Base-by-base conservation (phyloP, 2,888 invertebrate species). In the Caenorhabditis sp. region DNA sequence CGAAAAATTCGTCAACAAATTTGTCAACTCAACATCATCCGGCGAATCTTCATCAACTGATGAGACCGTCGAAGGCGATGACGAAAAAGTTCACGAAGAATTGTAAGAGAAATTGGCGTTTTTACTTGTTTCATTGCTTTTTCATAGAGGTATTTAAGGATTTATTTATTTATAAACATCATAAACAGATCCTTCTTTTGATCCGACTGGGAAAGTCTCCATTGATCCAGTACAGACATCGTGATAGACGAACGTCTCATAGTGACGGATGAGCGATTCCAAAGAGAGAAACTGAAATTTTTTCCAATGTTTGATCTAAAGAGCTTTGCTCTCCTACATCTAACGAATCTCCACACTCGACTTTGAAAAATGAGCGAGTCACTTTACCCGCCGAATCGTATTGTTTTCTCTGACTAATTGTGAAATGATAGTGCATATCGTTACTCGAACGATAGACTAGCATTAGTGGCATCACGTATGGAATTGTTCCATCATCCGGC, bases 1-100 rank as follows among this genome's bases (percentile, higher is more conserved):
- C 87, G 91, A 92, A 71, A 94, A 95, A 90, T 99, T 97, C 91
- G 90, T 97, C 72, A 62, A 69, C 37, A 69, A 66, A 57, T 27
- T 62, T 26, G 53, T 63, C 23, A 24, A 27, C 10, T 10, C 31
- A 31, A 31, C 31, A 31, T 31, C 31, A 6, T 31, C 31, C 4
- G 54, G 60, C 6, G 66, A 66, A 36, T 24, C 59, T n/a, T 3
- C 50, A 60, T 54, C 66, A 58, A 58, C 61, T 58, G 67, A 67
- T 6, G 23, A 62, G 19, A 31, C 4, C 4, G 4, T 10, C 5
- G 31, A 31, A 31, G 54, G 27, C 12, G 14, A 4, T 23, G 60
- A 60, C 10, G 60, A 60, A 1, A 26, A 43, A 21, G 60, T 24
- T 26, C 72, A 67, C 57, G 59, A 58, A 50, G 72, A 73, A 65